Percentiles rank a stretch among this genome's conserved stretches.
Conservation (phyloP, 2,113 vertebrate genomes). For the Ciconia maguari region DNA sequence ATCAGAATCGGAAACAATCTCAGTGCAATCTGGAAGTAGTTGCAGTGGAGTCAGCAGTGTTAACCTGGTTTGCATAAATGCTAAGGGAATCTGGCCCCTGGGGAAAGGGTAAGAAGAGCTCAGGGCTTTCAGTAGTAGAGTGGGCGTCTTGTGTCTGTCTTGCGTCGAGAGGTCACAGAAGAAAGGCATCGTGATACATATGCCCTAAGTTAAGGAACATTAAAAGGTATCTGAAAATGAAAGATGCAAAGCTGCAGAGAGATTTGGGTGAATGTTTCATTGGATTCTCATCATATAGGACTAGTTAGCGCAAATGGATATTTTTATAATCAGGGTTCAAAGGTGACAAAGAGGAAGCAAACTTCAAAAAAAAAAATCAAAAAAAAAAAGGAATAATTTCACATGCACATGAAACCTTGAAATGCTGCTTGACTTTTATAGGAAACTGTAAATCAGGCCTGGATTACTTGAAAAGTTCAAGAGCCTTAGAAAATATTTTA, state of each 20-base stretch:
- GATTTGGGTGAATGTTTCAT: neutral
- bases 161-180: neutral
- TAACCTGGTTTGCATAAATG: neutral
- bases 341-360: neutral
- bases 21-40: neutral
- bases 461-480: slow-evolving; percentile 38
- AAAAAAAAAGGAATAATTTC: neutral
- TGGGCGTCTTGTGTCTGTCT: neutral
- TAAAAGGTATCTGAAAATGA: neutral
- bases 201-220: neutral
- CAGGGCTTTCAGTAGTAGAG: neutral
- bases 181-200: fast-evolving
- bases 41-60: neutral
- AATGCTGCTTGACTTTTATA: slow-evolving; percentile 53
- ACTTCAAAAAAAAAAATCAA: neutral
- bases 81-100: neutral
- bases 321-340: neutral
- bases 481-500: slow-evolving; percentile 7
- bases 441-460: slow-evolving; percentile 38
- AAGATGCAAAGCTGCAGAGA: neutral
- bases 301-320: neutral
- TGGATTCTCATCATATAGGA: neutral
- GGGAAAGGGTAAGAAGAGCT: neutral
- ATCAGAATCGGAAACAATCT: neutral
- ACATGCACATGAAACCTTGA: neutral